Evolutionary conservation across 30 jellyfish, hydroid and myxozoan genomes (phyloP).

Genomic region (Sanderia malayensis): DNA sequence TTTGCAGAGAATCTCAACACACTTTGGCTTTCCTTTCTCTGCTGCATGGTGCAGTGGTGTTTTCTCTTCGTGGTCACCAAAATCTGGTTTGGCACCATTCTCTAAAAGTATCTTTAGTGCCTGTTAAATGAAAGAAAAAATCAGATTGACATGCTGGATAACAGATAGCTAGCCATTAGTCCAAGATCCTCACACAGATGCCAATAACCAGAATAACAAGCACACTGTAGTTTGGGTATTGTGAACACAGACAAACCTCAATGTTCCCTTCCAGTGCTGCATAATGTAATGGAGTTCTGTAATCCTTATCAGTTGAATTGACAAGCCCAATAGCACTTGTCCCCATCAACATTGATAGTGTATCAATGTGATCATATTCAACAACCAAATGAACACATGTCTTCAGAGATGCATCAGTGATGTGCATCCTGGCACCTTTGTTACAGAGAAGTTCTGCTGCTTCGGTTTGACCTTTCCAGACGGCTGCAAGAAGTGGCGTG

Average conservation of each 20-base stretch:
- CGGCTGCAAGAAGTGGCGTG: constrained; percentile 90
- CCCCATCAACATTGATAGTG: constrained; percentile 50
- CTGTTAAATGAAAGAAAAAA: constrained; percentile 21
- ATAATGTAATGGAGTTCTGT: constrained; percentile 81
- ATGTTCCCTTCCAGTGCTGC: constrained; percentile 80
- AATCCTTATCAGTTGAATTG: constrained; percentile 79
- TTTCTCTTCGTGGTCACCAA: constrained; percentile 74
- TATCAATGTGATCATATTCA: constrained; percentile 55
- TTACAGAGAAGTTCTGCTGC: constrained; percentile 57
- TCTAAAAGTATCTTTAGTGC: constrained; percentile 62
- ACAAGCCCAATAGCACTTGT: constrained; percentile 57
- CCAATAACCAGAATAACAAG: too few species aligned
- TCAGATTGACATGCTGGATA: too few species aligned
- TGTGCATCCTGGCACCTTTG: constrained; percentile 61
- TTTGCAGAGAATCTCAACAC: constrained; percentile 60
- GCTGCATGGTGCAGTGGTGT: constrained; percentile 93
- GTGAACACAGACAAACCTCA: constrained; percentile 36
- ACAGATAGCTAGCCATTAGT: too few species aligned
- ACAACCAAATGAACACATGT: constrained; percentile 84
- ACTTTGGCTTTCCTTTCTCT: constrained; percentile 62
- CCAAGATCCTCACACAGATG: too few species aligned
- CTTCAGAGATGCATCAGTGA: constrained; percentile 64
- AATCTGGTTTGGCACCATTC: constrained; percentile 69
- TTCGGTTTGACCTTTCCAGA: constrained; percentile 92
- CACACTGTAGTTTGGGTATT: too few species aligned